Evolutionary conservation across 2,888 invertebrate genomes (phyloP).

Genomic region (Rhamphomyia laevipes): DNA sequence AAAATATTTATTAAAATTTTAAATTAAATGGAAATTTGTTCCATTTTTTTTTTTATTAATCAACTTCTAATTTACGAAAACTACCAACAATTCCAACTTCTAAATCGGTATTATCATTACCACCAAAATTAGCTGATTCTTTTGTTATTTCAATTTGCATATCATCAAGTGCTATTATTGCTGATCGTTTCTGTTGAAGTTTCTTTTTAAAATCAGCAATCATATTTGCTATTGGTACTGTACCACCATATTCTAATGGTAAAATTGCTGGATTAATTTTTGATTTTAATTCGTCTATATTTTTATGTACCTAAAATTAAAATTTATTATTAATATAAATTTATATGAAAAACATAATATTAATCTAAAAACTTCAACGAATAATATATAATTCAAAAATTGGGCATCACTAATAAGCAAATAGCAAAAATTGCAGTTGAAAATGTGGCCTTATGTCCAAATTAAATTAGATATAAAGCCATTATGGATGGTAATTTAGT

Average conservation of each 20-base stretch:
- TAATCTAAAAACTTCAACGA: too few species aligned
- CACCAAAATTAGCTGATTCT: slow-evolving; percentile 40
- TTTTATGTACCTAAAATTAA: slow-evolving; percentile 55
- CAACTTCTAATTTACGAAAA: slow-evolving; percentile 73
- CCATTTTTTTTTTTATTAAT: slow-evolving; percentile 40
- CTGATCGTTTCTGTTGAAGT: slow-evolving; percentile 50
- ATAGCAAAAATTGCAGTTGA: too few species aligned
- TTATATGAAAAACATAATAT: too few species aligned
- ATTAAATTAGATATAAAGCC: too few species aligned
- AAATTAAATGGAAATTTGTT: too few species aligned
- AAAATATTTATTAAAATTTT: too few species aligned
- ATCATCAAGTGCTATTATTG: slow-evolving; percentile 58
- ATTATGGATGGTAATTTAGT: too few species aligned
- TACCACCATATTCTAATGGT: slow-evolving; percentile 83
- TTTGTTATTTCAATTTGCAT: slow-evolving; percentile 59
- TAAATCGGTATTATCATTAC: slow-evolving; percentile 54
- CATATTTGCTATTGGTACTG: slow-evolving; percentile 67
- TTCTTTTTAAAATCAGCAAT: slow-evolving; percentile 59
- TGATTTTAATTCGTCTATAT: slow-evolving; percentile 56
- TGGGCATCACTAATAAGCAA: too few species aligned
- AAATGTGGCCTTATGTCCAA: too few species aligned
- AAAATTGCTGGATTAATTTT: slow-evolving; percentile 62
- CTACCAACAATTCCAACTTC: slow-evolving; percentile 67
- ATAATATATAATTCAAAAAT: too few species aligned
- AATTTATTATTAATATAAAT: not conserved